These are phyloP conservation scores for Gyps fulvus DNA, from an alignment of 2,113 vertebrate species.

Conservation along the genomic window DNA sequence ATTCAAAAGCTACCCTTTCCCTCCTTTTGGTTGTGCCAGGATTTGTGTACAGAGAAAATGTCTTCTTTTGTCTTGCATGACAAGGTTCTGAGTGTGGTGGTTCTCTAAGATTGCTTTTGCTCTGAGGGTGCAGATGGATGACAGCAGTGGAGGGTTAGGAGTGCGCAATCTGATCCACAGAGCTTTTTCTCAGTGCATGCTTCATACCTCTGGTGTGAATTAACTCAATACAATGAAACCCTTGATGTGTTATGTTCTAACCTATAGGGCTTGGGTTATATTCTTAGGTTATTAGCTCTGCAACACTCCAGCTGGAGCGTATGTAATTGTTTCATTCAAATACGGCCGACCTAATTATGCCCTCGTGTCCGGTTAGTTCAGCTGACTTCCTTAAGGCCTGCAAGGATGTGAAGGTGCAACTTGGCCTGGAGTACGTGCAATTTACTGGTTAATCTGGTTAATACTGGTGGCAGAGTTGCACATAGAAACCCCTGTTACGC, in stretches of 20 bases:
- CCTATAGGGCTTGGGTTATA: not conserved
- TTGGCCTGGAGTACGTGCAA: not conserved
- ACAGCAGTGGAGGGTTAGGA: not conserved
- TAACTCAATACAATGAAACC: not conserved
- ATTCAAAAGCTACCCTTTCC: not conserved
- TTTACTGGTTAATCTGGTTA: not conserved
- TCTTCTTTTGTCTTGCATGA: not conserved
- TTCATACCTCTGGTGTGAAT: not conserved
- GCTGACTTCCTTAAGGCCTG: not conserved
- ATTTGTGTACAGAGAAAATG: not conserved
- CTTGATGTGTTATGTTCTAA: not conserved
- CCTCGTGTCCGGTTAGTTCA: not conserved
- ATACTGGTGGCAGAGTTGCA: not conserved
- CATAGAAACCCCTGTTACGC: not conserved
- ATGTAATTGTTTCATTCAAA: not conserved
- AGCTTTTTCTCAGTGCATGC: not conserved
- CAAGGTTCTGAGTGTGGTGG: not conserved
- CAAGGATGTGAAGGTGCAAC: not conserved
- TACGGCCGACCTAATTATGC: not conserved
- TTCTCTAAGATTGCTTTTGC: not conserved
- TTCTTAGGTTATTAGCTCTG: not conserved
- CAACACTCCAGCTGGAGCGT: not conserved
- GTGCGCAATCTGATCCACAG: not conserved
- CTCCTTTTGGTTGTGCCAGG: not conserved
- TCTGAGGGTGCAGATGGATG: not conserved